Percentiles rank a stretch among this genome's conserved stretches.
These are phyloP conservation scores for Alosa alosa DNA, from an alignment of 2,113 vertebrate genomes.

Conservation along the genomic window DNA sequence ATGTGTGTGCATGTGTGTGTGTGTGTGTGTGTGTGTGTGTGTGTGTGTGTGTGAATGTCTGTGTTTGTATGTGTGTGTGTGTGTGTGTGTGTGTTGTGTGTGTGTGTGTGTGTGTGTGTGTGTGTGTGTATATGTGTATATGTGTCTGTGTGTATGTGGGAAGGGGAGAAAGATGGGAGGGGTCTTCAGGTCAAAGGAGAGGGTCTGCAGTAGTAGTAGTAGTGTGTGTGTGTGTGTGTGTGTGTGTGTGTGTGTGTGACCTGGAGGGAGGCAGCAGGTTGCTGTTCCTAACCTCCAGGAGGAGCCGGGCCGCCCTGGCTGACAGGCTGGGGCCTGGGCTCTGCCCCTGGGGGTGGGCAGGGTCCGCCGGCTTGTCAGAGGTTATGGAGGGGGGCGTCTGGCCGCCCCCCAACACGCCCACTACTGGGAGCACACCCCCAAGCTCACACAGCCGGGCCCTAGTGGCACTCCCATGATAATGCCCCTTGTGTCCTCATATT, in stretches of 20 bases:
- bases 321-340: constrained; percentile 69
- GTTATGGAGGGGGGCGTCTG: constrained; percentile 49
- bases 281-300: constrained; percentile 59
- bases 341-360: constrained; percentile 57
- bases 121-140: not conserved
- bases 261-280: constrained; percentile 60
- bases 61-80: not conserved
- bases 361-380: constrained; percentile 51
- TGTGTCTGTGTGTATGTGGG: not conserved
- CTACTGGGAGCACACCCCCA: no score
- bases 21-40: not conserved
- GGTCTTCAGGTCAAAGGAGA: constrained; percentile 41
- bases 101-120: not conserved
- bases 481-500: not conserved
- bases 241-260: constrained; percentile 40
- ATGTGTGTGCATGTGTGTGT: not conserved
- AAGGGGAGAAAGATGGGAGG: not conserved
- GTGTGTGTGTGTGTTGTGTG: not conserved
- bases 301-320: constrained; percentile 55
- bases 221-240: not conserved
- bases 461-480: not conserved
- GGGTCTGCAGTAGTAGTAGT: constrained; percentile 36
- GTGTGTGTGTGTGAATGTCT: not conserved
- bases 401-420: no score
- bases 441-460: constrained; percentile 6